phyloP scores from a whole-genome alignment of 2,113 vertebrate species.

The Tragelaphus buxtoni region DNA sequence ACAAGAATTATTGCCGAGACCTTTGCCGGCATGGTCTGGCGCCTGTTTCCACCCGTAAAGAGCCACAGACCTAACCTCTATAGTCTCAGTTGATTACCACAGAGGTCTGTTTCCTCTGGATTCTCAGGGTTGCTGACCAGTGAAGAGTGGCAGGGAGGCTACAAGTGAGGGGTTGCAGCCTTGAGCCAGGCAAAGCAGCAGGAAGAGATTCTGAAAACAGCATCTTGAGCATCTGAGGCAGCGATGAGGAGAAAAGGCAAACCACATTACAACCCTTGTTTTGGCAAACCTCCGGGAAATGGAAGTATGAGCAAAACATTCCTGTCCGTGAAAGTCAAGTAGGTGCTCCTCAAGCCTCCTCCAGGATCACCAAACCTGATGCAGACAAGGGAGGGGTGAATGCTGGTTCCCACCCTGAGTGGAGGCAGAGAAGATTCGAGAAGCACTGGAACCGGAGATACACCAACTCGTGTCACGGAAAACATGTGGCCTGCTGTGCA shows the following conservation, averaged over 20 bases:
- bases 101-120: slow-evolving; percentile 1
- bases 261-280: background rate
- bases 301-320: background rate
- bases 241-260: background rate
- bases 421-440: background rate
- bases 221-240: background rate
- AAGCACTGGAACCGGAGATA: no score
- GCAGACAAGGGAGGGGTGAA: background rate
- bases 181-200: slow-evolving; percentile 48
- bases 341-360: background rate
- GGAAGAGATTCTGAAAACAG: background rate
- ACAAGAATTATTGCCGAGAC: background rate
- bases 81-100: background rate
- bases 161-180: background rate
- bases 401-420: background rate
- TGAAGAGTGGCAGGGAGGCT: background rate
- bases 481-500: background rate
- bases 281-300: background rate
- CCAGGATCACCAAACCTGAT: background rate
- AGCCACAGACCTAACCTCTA: background rate
- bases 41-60: background rate
- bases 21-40: background rate
- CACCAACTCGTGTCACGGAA: background rate
- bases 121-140: background rate
- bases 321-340: background rate